A percentile compares a stretch with the other conserved stretches of the same genome.
These are phyloP conservation scores for Sebastes wilsoni DNA, from an alignment of 2,797 vertebrate genomes.

Conservation along the genomic window DNA sequence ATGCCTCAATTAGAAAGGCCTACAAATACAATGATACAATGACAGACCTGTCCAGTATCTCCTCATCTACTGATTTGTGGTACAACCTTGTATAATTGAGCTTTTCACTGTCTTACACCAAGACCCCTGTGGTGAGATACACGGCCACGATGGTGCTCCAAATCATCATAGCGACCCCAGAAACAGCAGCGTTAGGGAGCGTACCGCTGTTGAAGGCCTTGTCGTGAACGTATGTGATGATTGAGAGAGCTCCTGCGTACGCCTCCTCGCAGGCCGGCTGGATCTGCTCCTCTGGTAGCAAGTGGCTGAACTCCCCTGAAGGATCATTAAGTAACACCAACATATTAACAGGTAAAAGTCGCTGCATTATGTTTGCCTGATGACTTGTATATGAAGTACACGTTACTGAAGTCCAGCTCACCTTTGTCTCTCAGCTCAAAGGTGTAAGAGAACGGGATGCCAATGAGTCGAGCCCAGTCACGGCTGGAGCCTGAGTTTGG, in stretches of 20 bases:
- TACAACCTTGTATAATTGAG: neutral
- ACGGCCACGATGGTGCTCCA: slow-evolving; percentile 1
- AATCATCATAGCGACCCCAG: slow-evolving; percentile 5
- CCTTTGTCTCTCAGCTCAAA: slow-evolving; percentile 84
- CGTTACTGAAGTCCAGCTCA: neutral
- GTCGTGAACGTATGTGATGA: slow-evolving; percentile 75
- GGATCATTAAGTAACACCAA: neutral
- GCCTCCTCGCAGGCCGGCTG: slow-evolving; percentile 83
- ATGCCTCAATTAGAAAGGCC: neutral
- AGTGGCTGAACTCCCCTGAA: slow-evolving; percentile 68
- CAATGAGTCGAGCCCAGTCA: slow-evolving; percentile 80
- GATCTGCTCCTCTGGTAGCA: slow-evolving; percentile 80
- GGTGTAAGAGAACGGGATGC: slow-evolving; percentile 83
- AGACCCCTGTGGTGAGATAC: neutral
- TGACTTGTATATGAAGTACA: neutral
- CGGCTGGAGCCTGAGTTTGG: slow-evolving; percentile 81
- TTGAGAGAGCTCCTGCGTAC: slow-evolving; percentile 72
- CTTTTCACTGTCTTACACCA: neutral
- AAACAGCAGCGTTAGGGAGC: slow-evolving; percentile 8
- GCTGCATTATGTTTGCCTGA: neutral
- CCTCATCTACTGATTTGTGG: no score
- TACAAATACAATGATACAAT: neutral
- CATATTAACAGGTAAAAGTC: neutral
- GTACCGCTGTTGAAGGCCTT: slow-evolving; percentile 59
- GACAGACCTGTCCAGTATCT: neutral